phyloP scores from a whole-genome alignment of 2,113 vertebrate species.

The Laticauda colubrina region DNA sequence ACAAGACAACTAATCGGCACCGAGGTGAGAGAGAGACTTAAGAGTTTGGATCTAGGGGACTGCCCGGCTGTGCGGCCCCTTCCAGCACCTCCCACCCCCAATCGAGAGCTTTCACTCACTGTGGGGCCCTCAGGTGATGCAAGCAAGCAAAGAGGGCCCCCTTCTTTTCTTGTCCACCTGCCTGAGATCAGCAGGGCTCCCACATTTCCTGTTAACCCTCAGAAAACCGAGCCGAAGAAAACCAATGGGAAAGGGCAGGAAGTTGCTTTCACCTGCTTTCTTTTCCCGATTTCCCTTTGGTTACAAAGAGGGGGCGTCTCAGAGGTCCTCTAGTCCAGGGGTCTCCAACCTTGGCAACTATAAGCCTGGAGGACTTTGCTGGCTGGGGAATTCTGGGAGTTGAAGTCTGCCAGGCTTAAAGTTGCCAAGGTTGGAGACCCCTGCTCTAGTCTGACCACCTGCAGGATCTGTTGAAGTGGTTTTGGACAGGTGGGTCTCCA shows the following conservation, averaged over 20 bases:
- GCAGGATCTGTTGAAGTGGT: neutral
- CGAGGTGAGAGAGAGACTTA: conserved; percentile 78
- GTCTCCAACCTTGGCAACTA: too few species aligned
- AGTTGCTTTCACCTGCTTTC: conserved; percentile 40
- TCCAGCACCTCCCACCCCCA: neutral
- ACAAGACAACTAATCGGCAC: conserved; percentile 99
- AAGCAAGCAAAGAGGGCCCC: conserved; percentile 58
- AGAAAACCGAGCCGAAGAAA: conserved; percentile 64
- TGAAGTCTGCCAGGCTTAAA: too few species aligned
- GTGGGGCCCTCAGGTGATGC: conserved; percentile 69
- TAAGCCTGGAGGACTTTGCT: too few species aligned
- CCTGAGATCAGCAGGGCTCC: conserved; percentile 37
- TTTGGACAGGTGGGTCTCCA: neutral
- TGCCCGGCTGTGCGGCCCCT: neutral
- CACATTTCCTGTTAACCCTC: conserved; percentile 54
- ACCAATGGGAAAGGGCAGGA: conserved; percentile 55
- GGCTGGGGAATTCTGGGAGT: too few species aligned
- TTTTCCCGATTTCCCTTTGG: conserved; percentile 36
- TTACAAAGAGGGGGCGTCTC: conserved; percentile 44
- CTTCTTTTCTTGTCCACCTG: conserved; percentile 46
- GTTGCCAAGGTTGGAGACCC: too few species aligned
- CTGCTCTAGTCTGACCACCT: neutral
- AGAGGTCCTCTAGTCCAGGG: neutral
- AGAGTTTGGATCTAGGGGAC: neutral
- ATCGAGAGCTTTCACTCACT: conserved; percentile 48